Percentiles rank a stretch among this genome's conserved stretches.
Evolutionary conservation across 2,113 vertebrate species (phyloP).

Genomic region (Lepus americanus): DNA sequence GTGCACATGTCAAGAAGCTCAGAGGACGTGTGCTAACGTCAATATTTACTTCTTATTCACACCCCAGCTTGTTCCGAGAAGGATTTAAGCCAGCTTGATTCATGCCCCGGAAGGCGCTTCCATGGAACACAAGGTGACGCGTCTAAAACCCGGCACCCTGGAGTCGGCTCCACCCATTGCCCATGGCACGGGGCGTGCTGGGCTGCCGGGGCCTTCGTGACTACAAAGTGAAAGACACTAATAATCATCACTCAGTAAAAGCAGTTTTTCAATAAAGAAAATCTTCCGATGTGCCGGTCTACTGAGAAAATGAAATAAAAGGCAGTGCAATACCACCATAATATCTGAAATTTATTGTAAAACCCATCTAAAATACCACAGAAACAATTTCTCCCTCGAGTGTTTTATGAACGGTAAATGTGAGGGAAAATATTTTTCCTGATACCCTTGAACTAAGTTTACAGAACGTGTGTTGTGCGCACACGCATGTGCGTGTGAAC

Average conservation of each 20-base stretch:
- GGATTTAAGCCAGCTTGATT: constrained; percentile 8
- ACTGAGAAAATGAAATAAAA: constrained; percentile 27
- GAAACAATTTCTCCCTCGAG: constrained; percentile 60
- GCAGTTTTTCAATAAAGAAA: background rate
- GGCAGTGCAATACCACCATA: background rate
- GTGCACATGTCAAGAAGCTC: background rate
- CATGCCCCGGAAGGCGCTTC: background rate
- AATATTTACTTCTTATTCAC: constrained; percentile 38
- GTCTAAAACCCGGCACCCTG: fast-evolving
- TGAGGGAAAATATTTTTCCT: constrained; percentile 46
- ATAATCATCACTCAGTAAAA: constrained; percentile 14
- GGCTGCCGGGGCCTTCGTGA: background rate
- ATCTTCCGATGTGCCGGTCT: background rate
- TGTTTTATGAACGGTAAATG: constrained; percentile 63
- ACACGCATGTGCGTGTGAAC: background rate
- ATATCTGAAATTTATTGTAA: constrained; percentile 64
- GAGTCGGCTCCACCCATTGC: fast-evolving
- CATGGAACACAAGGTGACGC: fast-evolving
- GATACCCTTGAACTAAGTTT: constrained; percentile 58
- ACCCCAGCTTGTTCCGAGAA: background rate
- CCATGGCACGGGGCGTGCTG: fast-evolving
- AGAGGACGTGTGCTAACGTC: background rate
- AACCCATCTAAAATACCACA: constrained; percentile 61
- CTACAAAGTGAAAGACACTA: background rate
- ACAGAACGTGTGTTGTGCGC: background rate